These are phyloP conservation scores for Drosophila neonasuta DNA, from an alignment of 2,888 invertebrate species.

Conservation along the genomic window DNA sequence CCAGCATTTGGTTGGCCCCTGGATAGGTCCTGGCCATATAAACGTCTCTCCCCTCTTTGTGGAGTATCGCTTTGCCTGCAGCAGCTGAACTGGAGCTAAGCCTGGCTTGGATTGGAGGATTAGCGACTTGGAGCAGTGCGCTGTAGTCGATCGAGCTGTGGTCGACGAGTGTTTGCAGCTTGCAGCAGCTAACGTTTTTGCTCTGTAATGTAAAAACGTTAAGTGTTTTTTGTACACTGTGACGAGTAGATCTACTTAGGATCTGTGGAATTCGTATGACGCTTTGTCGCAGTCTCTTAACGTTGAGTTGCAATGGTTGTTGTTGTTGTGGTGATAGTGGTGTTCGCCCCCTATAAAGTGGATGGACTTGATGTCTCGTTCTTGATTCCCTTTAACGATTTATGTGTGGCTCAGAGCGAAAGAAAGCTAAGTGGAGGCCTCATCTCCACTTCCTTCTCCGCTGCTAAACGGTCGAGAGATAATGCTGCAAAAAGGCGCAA, in stretches of 20 bases:
- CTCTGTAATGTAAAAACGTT: conserved; percentile 64
- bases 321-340: conserved; percentile 46
- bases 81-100: conserved; percentile 6
- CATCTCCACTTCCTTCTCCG: conserved; percentile 1
- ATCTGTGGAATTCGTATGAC: conserved; percentile 13
- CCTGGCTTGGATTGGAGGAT: not conserved
- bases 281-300: conserved; percentile 10
- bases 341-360: conserved; percentile 31
- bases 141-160: too few relatives aligned
- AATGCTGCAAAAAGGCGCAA: conserved; percentile 56
- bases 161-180: not conserved
- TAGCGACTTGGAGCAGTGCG: not conserved
- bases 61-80: conserved; percentile 1
- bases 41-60: not conserved
- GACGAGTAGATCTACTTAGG: conserved; percentile 24
- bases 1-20: not conserved
- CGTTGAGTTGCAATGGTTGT: conserved; percentile 8
- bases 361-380: conserved; percentile 77
- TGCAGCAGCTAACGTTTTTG: conserved; percentile 37
- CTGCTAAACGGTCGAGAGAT: conserved; percentile 1
- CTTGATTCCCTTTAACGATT: conserved; percentile 80
- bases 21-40: not conserved
- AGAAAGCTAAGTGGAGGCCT: conserved; percentile 19
- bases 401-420: conserved; percentile 51
- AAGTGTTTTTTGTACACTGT: conserved; percentile 39